Evolutionary conservation across 2,888 invertebrate species (phyloP), one percentile per base, ranked within the genome.

Genomic region (Rosalia funebris): DNA sequence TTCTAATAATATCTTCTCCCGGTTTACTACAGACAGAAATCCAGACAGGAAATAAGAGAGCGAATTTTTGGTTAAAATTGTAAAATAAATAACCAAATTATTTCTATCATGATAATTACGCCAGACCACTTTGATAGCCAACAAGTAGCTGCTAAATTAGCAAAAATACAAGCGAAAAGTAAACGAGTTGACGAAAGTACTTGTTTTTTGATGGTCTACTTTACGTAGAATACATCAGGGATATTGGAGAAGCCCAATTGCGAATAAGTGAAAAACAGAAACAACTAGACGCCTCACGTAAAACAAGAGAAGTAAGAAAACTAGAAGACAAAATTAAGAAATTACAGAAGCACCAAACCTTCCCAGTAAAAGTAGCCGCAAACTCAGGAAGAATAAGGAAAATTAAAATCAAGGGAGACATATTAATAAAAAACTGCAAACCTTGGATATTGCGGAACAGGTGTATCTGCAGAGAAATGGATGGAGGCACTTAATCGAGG

Each of bases 301-400:
- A 86, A 65, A 87, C 87, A 57, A 88, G 87, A 16, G 92, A 92
- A 75, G 91, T 93, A 3, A 90, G 91, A 0, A 66, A 68, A 42
- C 83, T 98, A 1, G 95, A 97, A 76, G 97, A 96, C 75, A 98
- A 98, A 83, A 96, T 98, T 71, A 95, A 95, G 82, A 92, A 93
- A 75, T 83, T 97, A 25, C 95, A 96, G 78, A 96, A 95, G 78
- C 95, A 96, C 81, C 96, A 96, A 82, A 95, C 96, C 0, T 94
- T 96, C 84, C 92, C 95, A 72, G 95, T 96, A 0, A 96, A 97
- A 79, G 85, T 97, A 39, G 87, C 91, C 0, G 95, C 95, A 1
- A 94, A 96, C 83, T 88, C 91, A 70, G 89, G 92, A 12, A 87
- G 94, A 55, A 91, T 98, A 57, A 88, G 90, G 64, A 92, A 93